Base-by-base conservation (phyloP, 2,113 vertebrate species). In the Neopipo cinnamomea region DNA sequence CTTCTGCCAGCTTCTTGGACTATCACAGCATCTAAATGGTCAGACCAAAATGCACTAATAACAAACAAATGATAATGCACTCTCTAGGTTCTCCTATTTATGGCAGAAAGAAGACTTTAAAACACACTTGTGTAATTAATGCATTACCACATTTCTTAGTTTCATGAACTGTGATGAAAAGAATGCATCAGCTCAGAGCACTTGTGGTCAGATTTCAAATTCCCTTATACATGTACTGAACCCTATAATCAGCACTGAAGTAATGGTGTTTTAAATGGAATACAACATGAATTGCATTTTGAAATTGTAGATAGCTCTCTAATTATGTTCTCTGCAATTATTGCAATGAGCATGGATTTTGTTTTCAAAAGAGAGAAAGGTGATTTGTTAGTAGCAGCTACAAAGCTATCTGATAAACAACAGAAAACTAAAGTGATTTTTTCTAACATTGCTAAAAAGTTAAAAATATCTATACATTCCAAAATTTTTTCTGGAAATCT, bases 41-140 rank as follows among this genome's bases (percentile, higher is more conserved):
- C 72, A 95, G 88, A 79, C 4, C 8, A 95, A 93, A 94, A 76
- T 68, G 11, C 65, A 89, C 27, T 91, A 91, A 91, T 85, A 89
- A 70, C 46, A 86, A 96, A 80, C 50, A 85, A 95, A 92, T 72
- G 87, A 19, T 21, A 82, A 56, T 15, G 53, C 37, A 49, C 79
- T 71, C 72, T 79, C 37, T 53, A 75, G 19, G 6, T 21, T 87
- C 35, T 91, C 41, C 52, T 81, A 53, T 89, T 91, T 76, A 79
- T 50, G 66, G 62, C 30, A 95, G 62, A 88, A 82, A 80, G 33
- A 76, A 77, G 21, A 63, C 72, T 87, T 95, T 39, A 39, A 84
- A 92, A 72, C 20, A 93, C 25, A 91, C 82, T 82, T 58, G 15
- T 41, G 10, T 79, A 93, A 93, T 82, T 89, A 79, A 61, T 91